phyloP scores from a whole-genome alignment of 2,888 invertebrate species.

The Bimastos eiseni region DNA sequence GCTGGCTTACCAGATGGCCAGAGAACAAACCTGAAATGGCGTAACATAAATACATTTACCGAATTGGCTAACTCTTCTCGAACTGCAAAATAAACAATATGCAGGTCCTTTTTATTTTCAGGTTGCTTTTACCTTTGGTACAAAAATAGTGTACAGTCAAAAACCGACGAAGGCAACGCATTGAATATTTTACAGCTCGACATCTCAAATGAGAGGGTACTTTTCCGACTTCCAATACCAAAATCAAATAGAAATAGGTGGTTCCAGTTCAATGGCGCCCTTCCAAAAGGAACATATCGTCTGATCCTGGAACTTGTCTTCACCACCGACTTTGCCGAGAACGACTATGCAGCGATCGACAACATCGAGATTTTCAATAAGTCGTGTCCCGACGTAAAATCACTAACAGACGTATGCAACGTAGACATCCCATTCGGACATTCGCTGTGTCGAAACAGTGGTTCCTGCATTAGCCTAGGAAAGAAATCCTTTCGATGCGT shows the following conservation, averaged over 20 bases:
- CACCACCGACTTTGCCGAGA: slow-evolving; percentile 3
- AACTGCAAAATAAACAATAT: too few species aligned
- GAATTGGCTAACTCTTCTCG: too few species aligned
- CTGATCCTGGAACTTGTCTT: not conserved
- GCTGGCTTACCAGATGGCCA: too few species aligned
- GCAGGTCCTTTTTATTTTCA: not conserved
- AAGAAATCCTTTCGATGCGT: not conserved
- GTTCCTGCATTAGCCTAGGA: not conserved
- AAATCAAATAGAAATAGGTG: not conserved
- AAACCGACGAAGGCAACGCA: not conserved
- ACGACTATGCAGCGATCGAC: not conserved
- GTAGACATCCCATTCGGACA: not conserved
- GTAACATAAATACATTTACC: too few species aligned
- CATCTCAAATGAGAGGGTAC: not conserved
- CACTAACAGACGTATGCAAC: not conserved
- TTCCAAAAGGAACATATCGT: not conserved
- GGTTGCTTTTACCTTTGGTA: not conserved
- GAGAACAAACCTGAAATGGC: too few species aligned
- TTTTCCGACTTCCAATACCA: slow-evolving; percentile 1
- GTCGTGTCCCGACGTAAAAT: slow-evolving; percentile 9
- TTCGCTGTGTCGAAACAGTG: not conserved
- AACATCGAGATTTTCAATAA: slow-evolving; percentile 16
- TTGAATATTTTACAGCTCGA: not conserved
- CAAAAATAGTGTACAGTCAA: not conserved
- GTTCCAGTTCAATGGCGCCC: slow-evolving; percentile 4